Evolutionary conservation across 2,113 vertebrate species (phyloP).

Genomic region (Sialia sialis): DNA sequence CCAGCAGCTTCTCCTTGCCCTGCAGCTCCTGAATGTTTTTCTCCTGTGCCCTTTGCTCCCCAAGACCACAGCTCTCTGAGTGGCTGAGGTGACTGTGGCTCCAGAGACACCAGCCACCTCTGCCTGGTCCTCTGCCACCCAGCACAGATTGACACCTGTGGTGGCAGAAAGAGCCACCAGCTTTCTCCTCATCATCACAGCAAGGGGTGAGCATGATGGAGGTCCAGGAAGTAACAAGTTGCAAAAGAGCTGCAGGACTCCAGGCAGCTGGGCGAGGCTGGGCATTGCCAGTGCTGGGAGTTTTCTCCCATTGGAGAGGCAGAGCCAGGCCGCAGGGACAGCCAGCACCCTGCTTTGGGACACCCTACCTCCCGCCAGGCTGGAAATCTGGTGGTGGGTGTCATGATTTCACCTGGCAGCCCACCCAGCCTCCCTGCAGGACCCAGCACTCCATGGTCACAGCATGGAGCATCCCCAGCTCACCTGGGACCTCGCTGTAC

Average conservation of each 20-base stretch:
- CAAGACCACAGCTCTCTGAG: accelerated
- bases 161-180: neutral
- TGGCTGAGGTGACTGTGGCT: neutral
- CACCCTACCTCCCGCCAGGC: neutral
- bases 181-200: neutral
- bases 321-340: neutral
- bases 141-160: neutral
- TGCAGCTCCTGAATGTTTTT: neutral
- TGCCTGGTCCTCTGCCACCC: neutral
- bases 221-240: neutral
- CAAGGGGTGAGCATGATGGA: accelerated
- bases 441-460: accelerated
- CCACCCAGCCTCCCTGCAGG: neutral
- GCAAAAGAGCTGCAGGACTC: neutral
- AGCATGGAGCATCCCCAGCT: accelerated
- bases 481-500: accelerated
- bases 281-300: accelerated
- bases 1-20: neutral
- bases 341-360: neutral
- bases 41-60: neutral
- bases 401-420: neutral
- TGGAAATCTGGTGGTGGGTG: neutral
- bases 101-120: neutral
- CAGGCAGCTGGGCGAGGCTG: neutral
- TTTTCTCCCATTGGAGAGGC: neutral